Evolutionary conservation across 2,888 invertebrate genomes (phyloP).

Genomic region (Archaeoteleia sp.): DNA sequence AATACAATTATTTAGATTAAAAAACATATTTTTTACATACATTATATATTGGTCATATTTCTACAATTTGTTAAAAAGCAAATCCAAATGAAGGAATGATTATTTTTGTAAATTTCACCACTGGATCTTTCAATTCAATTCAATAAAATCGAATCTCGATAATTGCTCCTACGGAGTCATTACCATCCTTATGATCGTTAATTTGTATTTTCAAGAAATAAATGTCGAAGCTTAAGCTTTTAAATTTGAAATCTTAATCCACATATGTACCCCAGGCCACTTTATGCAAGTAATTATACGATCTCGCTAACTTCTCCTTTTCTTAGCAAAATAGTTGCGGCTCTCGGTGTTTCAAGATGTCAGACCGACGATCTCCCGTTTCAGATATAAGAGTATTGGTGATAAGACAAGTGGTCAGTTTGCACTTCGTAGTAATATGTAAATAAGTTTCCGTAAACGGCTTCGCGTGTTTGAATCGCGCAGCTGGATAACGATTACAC

Average conservation of each 20-base stretch:
- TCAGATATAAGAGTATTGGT: constrained; percentile 30
- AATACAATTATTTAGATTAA: too few relatives aligned
- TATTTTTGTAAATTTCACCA: not conserved
- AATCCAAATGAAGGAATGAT: not conserved
- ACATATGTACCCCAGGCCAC: constrained; percentile 14
- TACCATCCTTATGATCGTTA: constrained; percentile 30
- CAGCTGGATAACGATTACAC: constrained; percentile 40
- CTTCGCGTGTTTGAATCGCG: constrained; percentile 21
- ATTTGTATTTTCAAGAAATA: constrained; percentile 36
- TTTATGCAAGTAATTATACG: constrained; percentile 45
- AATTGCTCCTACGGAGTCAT: constrained; percentile 21
- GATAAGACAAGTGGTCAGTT: constrained; percentile 47
- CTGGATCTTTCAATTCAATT: too few relatives aligned
- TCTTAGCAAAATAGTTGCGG: constrained; percentile 8
- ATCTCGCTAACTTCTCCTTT: constrained; percentile 15
- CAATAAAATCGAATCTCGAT: too few relatives aligned
- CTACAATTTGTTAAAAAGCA: constrained; percentile 12
- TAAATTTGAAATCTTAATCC: constrained; percentile 50
- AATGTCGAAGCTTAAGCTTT: constrained; percentile 20
- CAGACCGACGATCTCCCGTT: constrained; percentile 28
- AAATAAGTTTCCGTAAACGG: constrained; percentile 47
- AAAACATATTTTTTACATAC: too few relatives aligned
- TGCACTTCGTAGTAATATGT: constrained; percentile 43
- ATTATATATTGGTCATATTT: too few relatives aligned
- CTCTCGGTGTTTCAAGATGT: constrained; percentile 1